These are phyloP conservation scores for Tenthredo scrophulariae DNA, from an alignment of 2,888 invertebrate species.

Conservation along the genomic window DNA sequence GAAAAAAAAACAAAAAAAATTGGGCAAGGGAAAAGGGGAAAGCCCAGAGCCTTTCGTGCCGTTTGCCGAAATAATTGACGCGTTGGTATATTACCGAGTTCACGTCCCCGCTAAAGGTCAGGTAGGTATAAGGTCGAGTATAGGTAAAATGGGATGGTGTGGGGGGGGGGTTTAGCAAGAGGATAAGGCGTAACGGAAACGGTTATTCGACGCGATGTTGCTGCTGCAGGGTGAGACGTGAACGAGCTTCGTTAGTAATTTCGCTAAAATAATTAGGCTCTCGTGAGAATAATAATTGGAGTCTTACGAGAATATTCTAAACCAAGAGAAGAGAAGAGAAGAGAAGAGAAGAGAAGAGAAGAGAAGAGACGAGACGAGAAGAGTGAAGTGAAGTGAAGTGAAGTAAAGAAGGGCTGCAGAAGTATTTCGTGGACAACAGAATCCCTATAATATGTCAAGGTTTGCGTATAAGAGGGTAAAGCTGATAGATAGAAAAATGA, in stretches of 20 bases:
- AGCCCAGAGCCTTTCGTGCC: not conserved
- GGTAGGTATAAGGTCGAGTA: constrained; percentile 56
- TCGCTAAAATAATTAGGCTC: constrained; percentile 36
- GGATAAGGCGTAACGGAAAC: constrained; percentile 27
- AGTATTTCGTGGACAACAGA: not conserved
- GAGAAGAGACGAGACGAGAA: not conserved
- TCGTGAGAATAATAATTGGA: constrained; percentile 28
- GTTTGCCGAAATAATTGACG: constrained; percentile 47
- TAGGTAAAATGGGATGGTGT: constrained; percentile 53
- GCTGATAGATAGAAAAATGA: not conserved
- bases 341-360: not conserved
- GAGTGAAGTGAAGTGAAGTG: not conserved
- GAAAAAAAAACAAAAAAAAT: not conserved
- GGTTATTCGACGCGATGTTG: constrained; percentile 33
- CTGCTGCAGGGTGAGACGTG: constrained; percentile 15
- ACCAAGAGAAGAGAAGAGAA: not conserved
- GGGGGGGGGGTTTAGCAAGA: not conserved
- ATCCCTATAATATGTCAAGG: not conserved
- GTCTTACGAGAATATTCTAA: not conserved
- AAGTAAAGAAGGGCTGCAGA: not conserved
- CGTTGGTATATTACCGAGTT: constrained; percentile 41
- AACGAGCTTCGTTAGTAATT: constrained; percentile 40
- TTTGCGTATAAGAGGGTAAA: not conserved
- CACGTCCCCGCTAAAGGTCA: constrained; percentile 42
- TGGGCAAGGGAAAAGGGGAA: not conserved